phyloP scores from a whole-genome alignment of 2,797 vertebrate species.

The Gastrophryne carolinensis region DNA sequence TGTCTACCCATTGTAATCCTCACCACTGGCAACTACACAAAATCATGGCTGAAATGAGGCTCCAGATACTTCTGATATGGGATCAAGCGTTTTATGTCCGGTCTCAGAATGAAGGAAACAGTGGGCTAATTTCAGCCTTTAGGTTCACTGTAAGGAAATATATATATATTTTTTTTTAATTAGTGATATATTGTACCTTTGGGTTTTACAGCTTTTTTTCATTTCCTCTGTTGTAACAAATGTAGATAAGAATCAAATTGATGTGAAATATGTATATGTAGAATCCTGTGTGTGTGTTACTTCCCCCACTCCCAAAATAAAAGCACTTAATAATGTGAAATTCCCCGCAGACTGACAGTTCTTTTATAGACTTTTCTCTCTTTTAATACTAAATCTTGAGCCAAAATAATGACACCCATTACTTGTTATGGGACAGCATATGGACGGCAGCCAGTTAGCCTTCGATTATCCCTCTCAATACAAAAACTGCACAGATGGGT shows the following conservation, averaged over 20 bases:
- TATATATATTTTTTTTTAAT: not conserved
- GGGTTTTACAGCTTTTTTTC: no score
- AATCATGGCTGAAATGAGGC: no score
- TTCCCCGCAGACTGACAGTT: slow-evolving; percentile 15
- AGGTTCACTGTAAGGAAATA: no score
- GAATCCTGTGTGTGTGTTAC: not conserved
- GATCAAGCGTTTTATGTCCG: no score
- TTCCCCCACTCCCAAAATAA: not conserved
- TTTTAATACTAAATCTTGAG: slow-evolving; percentile 29
- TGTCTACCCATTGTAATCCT: no score
- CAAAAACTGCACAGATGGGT: slow-evolving; percentile 44
- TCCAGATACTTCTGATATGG: no score
- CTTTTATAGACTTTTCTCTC: slow-evolving; percentile 14
- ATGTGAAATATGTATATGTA: slow-evolving; percentile 18
- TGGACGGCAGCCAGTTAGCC: slow-evolving; percentile 41
- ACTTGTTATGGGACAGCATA: slow-evolving; percentile 39
- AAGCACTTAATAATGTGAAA: slow-evolving; percentile 18
- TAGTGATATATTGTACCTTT: no score
- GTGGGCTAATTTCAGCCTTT: no score
- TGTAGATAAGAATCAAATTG: not conserved
- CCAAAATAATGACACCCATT: slow-evolving; percentile 46
- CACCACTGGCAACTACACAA: no score
- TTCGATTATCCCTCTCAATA: slow-evolving; percentile 29
- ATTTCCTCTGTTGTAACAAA: slow-evolving; percentile 14
- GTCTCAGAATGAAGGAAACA: no score